phyloP scores from a whole-genome alignment of 1,140 invertebrate genomes.

The Philotrypesis tridentata region DNA sequence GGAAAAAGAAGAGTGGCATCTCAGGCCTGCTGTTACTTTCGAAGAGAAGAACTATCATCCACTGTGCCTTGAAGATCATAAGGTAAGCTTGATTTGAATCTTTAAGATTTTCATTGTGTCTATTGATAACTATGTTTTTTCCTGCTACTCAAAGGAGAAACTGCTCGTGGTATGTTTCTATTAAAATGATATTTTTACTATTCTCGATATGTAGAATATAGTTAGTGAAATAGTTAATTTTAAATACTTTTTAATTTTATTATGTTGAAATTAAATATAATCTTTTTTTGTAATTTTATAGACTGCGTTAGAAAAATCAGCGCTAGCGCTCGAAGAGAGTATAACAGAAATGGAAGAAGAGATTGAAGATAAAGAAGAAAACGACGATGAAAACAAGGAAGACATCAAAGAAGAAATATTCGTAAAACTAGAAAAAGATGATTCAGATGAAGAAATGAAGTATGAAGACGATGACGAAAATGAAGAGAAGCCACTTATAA shows the following conservation, averaged over 20 bases:
- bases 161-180: slow-evolving; percentile 43
- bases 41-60: slow-evolving; percentile 92
- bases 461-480: slow-evolving; percentile 54
- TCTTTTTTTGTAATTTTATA: slow-evolving; percentile 43
- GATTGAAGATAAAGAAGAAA: slow-evolving; percentile 54
- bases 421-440: slow-evolving; percentile 41
- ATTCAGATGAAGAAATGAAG: slow-evolving; percentile 54
- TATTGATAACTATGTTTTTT: background rate
- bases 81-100: slow-evolving; percentile 75
- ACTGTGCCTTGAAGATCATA: slow-evolving; percentile 91
- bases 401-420: slow-evolving; percentile 64
- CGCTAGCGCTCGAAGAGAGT: slow-evolving; percentile 54
- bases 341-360: slow-evolving; percentile 52
- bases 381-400: slow-evolving; percentile 55
- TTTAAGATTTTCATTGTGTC: slow-evolving; percentile 23
- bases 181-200: background rate
- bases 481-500: slow-evolving; percentile 61
- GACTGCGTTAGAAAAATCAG: slow-evolving; percentile 56
- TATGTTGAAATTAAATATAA: background rate
- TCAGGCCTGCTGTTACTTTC: slow-evolving; percentile 85
- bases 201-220: slow-evolving; percentile 6
- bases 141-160: slow-evolving; percentile 45
- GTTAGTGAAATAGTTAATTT: background rate
- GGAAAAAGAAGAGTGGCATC: slow-evolving; percentile 96
- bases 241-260: background rate